Base-by-base conservation (phyloP, 2,113 vertebrate species). In the Columba janthina region DNA sequence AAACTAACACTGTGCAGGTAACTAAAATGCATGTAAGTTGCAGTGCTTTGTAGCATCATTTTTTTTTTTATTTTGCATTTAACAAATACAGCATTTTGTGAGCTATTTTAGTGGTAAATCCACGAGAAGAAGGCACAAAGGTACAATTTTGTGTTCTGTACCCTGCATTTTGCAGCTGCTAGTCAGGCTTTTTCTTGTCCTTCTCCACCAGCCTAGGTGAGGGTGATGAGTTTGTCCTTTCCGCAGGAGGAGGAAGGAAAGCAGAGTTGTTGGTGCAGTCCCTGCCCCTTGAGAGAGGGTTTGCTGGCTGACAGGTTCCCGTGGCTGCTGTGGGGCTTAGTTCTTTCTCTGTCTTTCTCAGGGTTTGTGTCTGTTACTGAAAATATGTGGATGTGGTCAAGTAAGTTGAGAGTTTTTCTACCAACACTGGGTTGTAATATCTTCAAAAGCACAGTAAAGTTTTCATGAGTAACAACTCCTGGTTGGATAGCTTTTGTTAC, bases 281-380 rank as follows among this genome's bases (percentile, higher is more conserved):
- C 74, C 73, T 97, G 44, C 70, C 85, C 81, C 42, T 86, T 90
- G 62, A 8, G 36, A 72, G 80, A 75, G 83, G 44, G 56, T 95
- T 95, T 94, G 65, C 94, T 94, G 88, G 61, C 88, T 95, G 92
- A 75, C 76, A 93, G 73, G 19, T 83, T 97, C 76, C 48, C 31
- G 46, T 94, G 88, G 85, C 88, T 95, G 82, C 90, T 91, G 0
- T 60, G 80, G 88, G 94, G 84, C 93, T 96, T 93, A 90, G 93
- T 95, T 96, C 84, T 94, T 90, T 95, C 94, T 96, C 89, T 95
- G 93, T 91, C 88, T 93, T 96, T 95, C 90, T 95, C 95, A 96
- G 95, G 91, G 93, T 93, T 96, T 95, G 92, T 94, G 66, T 97
- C 96, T 96, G 91, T 97, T 96, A 96, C 96, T 97, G 96, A 96